Evolutionary conservation across 1,140 invertebrate genomes (phyloP).

Genomic region (Idris sp.): DNA sequence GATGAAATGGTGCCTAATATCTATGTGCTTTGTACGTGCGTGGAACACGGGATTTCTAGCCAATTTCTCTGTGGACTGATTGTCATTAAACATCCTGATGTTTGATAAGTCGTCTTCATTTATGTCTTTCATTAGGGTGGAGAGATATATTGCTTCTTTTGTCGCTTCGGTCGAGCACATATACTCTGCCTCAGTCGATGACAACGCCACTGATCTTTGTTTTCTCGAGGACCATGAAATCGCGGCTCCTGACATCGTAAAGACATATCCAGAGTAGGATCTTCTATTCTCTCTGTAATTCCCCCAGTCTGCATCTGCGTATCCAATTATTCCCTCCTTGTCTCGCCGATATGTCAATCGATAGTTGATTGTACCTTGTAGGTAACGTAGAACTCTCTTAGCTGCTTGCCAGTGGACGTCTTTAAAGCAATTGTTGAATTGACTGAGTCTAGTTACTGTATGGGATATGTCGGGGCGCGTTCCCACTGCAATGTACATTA

Average conservation of each 20-base stretch:
- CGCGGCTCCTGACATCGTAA: constrained; percentile 10
- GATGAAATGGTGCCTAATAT: no score
- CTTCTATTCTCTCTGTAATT: constrained; percentile 56
- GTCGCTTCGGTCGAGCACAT: constrained; percentile 63
- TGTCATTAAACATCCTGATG: constrained; percentile 8
- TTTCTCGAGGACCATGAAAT: constrained; percentile 55
- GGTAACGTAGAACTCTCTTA: constrained; percentile 70
- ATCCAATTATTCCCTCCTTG: constrained; percentile 8
- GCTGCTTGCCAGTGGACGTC: constrained; percentile 66
- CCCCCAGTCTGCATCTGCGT: constrained; percentile 64
- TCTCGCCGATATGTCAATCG: constrained; percentile 4
- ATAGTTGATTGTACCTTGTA: constrained; percentile 65
- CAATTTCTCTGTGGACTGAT: constrained; percentile 12
- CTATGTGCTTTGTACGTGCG: no score
- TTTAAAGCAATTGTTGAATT: constrained; percentile 62
- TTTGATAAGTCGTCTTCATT: neutral
- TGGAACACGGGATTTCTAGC: neutral
- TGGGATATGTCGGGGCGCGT: constrained; percentile 70
- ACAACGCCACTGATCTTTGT: constrained; percentile 60
- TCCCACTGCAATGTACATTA: constrained; percentile 67
- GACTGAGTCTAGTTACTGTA: constrained; percentile 66
- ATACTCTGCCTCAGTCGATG: constrained; percentile 73
- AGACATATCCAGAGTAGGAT: constrained; percentile 56
- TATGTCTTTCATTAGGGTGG: constrained; percentile 19
- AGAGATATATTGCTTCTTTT: constrained; percentile 52